Conservation (phyloP, 2,888 invertebrate genomes). For the Plagodis dolabraria region DNA sequence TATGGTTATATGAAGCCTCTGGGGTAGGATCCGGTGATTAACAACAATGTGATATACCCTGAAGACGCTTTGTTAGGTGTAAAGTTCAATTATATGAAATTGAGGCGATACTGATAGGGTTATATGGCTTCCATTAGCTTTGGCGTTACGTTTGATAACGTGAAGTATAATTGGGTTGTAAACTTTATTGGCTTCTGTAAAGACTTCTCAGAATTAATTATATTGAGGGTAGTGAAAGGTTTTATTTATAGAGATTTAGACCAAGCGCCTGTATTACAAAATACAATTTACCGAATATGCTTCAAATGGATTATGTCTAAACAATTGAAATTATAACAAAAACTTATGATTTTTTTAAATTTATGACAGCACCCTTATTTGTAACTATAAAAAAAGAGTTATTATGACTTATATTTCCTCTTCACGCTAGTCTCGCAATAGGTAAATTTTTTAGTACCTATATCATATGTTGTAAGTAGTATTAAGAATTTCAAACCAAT, state of each 20-base stretch:
- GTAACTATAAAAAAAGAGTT: too few species aligned
- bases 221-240: background rate
- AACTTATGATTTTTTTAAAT: too few species aligned
- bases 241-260: background rate
- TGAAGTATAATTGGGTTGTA: background rate
- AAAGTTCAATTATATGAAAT: conserved; percentile 55
- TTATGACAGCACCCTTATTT: too few species aligned
- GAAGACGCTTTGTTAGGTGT: conserved; percentile 45
- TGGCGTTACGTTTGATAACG: conserved; percentile 7
- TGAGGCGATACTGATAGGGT: conserved; percentile 44
- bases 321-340: too few species aligned
- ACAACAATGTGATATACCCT: conserved; percentile 37
- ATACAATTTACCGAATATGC: too few species aligned
- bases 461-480: too few species aligned
- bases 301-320: too few species aligned
- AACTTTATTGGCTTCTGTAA: conserved; percentile 14
- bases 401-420: too few species aligned
- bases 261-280: too few species aligned
- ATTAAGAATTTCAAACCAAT: too few species aligned
- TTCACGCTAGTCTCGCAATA: too few species aligned
- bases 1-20: conserved; percentile 44
- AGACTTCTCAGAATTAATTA: background rate
- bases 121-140: conserved; percentile 22
- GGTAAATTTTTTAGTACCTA: too few species aligned
- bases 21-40: conserved; percentile 62